Percentiles rank a stretch among this genome's conserved stretches.
Conservation (phyloP, 2,888 invertebrate species). For the Tanaodytes sp. region DNA sequence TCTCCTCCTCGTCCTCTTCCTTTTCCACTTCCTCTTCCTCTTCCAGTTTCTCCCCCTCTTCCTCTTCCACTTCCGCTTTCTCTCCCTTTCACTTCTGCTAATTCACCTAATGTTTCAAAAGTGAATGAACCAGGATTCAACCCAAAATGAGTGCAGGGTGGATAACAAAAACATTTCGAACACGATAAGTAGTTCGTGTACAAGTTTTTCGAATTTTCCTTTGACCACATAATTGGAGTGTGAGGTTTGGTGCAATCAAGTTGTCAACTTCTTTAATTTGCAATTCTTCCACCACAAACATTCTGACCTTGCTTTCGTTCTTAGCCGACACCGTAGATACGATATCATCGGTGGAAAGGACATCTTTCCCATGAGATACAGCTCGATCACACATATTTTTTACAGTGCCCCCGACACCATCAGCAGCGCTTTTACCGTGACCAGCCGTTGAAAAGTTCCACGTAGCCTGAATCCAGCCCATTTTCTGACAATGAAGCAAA, state of each 20-base stretch:
- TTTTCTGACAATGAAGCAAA: not conserved
- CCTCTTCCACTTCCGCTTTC: not conserved
- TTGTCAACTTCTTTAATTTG: not conserved
- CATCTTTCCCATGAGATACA: not conserved
- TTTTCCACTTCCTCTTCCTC: not conserved
- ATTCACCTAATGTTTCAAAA: too few relatives aligned
- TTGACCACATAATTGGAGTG: not conserved
- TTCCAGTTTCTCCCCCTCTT: not conserved
- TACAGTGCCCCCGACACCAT: not conserved
- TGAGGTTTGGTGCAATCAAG: not conserved
- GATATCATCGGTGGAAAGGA: not conserved
- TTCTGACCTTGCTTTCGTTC: not conserved
- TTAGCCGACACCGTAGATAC: not conserved
- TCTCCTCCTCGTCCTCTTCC: not conserved
- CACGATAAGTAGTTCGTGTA: not conserved
- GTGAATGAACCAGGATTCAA: too few relatives aligned
- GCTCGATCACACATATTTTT: not conserved
- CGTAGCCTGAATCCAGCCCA: not conserved
- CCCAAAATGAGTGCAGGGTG: conserved; percentile 8
- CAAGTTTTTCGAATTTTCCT: not conserved
- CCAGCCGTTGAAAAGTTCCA: not conserved
- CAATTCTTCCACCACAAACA: not conserved
- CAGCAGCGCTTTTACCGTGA: not conserved
- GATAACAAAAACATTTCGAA: not conserved
- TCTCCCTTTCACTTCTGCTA: too few relatives aligned